Base-by-base conservation (phyloP, 92 coral and sea anemone species). In the Chrysogorgia sp. region DNA sequence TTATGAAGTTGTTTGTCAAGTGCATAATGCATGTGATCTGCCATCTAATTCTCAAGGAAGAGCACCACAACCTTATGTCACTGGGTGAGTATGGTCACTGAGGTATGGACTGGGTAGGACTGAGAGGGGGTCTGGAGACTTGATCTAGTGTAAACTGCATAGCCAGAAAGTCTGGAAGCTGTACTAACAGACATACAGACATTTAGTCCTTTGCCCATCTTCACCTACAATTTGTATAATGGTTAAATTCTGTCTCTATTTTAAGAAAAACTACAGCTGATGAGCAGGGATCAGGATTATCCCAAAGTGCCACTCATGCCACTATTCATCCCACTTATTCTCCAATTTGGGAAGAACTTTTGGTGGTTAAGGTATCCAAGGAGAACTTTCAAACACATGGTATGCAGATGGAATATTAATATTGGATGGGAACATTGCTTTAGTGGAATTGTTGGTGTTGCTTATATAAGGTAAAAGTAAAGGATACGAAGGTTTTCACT, bases 41-140 rank as follows among this genome's bases (percentile, higher is more conserved):
- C 97, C 94, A 45, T 64, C 81, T 43, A 91, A 80, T 60, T 67
- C 93, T 23, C 85, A 91, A 32, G 94, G 97, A 12, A 77, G 85
- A 40, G 84, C 86, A 21, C 93, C 97, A 9, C 94, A 89, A 30
- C 97, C 98, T 13, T 93, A 91, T 71, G 86, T 93, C 35, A 90
- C 85, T 10, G 90, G 92, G 89, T 93, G 50, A 57, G 6, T 57
- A 23, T 37, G n/a, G n/a, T n/a, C n/a, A n/a, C 50, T 43, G 17
- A 43, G 21, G 87, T 70, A 10, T 47, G 56, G 6, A 49, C n/a
- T n/a, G n/a, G n/a, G n/a, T n/a, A n/a, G n/a, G n/a, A n/a, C 10
- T 13, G 31, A 52, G 21, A 23, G n/a, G 9, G n/a, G n/a, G n/a
- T n/a, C n/a, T n/a, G n/a, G n/a, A n/a, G n/a, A n/a, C n/a, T n/a